Base-by-base conservation (phyloP, 2,888 invertebrate genomes). In the Margaritifera margaritifera region DNA sequence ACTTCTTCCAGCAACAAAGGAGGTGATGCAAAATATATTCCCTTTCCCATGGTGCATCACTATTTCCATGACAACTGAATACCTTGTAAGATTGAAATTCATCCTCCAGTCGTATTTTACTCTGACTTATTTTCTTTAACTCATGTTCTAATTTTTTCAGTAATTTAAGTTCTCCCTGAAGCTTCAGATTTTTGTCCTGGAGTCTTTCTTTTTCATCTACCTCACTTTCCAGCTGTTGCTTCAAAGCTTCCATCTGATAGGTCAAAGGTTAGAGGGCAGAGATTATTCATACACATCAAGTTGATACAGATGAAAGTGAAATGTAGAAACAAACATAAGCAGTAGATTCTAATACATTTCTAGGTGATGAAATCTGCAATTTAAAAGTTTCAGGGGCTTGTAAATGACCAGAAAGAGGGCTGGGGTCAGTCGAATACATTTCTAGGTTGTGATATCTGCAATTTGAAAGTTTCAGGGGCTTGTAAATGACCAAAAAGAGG, bases 71-170 rank as follows among this genome's bases (percentile, higher is more conserved):
- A 61, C 42, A 58, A 56, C 57, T 59, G 22, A 56, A 64, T 80
- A 85, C 84, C 83, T 84, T 84, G 62, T 80, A 82, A 15, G 57
- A 27, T 52, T 61, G 59, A 63, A 80, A 79, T 60, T 83, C 83
- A 42, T 82, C 78, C 67, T 85, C 83, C 31, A 84, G 70, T 56
- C 79, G 82, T 27, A 68, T 64, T 63, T 84, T 84, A 72, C 76
- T 78, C 52, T 72, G 74, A 68, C 84, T 82, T 58, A 84, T 69
- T 69, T 84, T 83, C 52, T 75, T 64, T 24, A 79, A 75, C n/a
- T 75, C 71, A 62, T 78, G 79, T 67, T 84, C 82, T 68, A 85
- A 67, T 63, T 71, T 71, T 62, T 75, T 72, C 25, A 82, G 65
- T 52, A 74, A 69, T 61, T 69, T 74, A 25, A 84, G 71, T 69